Conservation (phyloP, 2,797 vertebrate genomes). For the Lycodopsis pacificus region DNA sequence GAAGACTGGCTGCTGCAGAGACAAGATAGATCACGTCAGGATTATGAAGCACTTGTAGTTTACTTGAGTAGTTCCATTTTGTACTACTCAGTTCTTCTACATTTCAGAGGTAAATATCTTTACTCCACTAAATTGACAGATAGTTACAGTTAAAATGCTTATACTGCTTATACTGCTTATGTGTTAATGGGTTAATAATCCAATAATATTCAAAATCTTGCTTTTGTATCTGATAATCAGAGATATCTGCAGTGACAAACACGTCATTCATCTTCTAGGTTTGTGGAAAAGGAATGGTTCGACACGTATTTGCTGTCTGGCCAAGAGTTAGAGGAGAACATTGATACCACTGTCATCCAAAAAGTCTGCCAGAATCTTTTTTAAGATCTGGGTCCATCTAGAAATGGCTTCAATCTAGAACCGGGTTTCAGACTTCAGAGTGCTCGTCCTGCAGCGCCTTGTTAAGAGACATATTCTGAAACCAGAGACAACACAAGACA, state of each 20-base stretch:
- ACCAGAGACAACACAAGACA: slow-evolving; percentile 32
- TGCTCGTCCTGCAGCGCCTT: not conserved
- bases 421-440: not conserved
- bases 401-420: not conserved
- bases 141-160: not conserved
- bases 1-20: slow-evolving; percentile 75
- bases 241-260: not conserved
- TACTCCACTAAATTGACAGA: not conserved
- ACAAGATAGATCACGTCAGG: slow-evolving; percentile 12
- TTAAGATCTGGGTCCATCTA: not conserved
- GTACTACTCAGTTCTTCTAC: not conserved
- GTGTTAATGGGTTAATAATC: not conserved
- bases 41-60: not conserved
- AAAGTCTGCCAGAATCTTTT: not conserved
- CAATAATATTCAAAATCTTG: not conserved
- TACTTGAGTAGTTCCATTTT: not conserved
- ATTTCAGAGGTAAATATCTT: not conserved
- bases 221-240: not conserved
- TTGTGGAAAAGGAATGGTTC: not conserved
- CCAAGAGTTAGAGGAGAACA: not conserved
- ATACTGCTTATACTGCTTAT: too few species aligned
- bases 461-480: slow-evolving; percentile 26
- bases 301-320: not conserved
- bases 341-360: not conserved
- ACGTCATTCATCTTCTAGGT: not conserved